Evolutionary conservation across 2,888 invertebrate genomes (phyloP), one percentile per base, ranked within the genome.

Genomic region (Phragmatobia fuliginosa): DNA sequence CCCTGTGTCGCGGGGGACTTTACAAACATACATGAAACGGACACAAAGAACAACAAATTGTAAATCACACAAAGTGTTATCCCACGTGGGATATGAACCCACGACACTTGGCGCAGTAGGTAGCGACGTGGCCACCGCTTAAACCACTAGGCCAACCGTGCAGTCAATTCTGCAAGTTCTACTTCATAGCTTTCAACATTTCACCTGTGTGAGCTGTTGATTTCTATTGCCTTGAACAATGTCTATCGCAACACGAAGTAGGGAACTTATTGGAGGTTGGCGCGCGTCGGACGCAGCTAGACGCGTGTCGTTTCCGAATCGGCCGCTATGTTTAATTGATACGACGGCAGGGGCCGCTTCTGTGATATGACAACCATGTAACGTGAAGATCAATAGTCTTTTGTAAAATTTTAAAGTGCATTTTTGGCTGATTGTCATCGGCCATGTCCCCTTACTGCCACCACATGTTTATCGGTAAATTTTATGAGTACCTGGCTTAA

Each of bases 321-420:
- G 77, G 58, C 78, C 72, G 71, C 62, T 74, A 74, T 70, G 76
- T 77, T 78, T 83, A 83, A 85, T 85, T 84, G 83, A 83, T 84
- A 78, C 68, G 41, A 65, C 64, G 62, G 73, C 64, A 64, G 68
- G 77, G 77, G 68, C 10, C 61, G 60, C 62, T 21, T 64, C 49
- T 59, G 67, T 59, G 66, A 71, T 72, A 62, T 73, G 77, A 79
- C 82, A 74, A 64, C 67, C 62, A 38, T 31, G 63, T 21, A 65
- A 68, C 62, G 49, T 49, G 58, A 60, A 58, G 63, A 67, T 67
- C 63, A 61, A 69, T 69, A 66, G 62, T 36, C 25, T 64, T 52
- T n/a, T 16, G n/a, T 25, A 31, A 32, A 52, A 31, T 25, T 56
- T 41, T 58, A 68, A 68, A 56, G 61, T 56, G 31, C n/a, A 56